Conservation (phyloP, 2,888 invertebrate species). For the Julus scandinavius region DNA sequence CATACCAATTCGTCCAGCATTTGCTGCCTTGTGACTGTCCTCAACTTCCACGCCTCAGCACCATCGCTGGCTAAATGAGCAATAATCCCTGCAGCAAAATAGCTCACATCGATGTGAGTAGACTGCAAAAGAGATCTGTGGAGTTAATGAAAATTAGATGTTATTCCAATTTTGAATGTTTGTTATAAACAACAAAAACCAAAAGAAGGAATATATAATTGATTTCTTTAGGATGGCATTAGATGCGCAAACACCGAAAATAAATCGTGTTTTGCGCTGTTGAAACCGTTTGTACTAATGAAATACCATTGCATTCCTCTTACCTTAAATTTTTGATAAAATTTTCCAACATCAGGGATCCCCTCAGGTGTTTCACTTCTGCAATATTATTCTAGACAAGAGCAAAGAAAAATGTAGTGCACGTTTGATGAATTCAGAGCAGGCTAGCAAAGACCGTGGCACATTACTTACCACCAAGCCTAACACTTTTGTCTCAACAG, state of each 20-base stretch:
- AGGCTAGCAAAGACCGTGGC: background rate
- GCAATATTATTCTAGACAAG: slow-evolving; percentile 75
- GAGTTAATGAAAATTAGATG: slow-evolving; percentile 59
- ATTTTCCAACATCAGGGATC: slow-evolving; percentile 70
- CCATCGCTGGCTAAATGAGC: slow-evolving; percentile 76
- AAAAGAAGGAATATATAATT: no score
- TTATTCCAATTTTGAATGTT: background rate
- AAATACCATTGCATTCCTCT: slow-evolving; percentile 55
- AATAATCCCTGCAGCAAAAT: slow-evolving; percentile 79
- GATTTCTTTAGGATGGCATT: no score
- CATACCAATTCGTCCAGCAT: slow-evolving; percentile 70
- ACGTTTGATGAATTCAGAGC: background rate
- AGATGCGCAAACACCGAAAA: no score
- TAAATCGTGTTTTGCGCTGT: background rate
- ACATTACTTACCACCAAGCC: slow-evolving; percentile 71
- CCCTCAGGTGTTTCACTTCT: slow-evolving; percentile 73
- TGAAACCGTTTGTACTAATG: slow-evolving; percentile 47
- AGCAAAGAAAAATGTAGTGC: background rate
- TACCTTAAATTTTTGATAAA: slow-evolving; percentile 71
- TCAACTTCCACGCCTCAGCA: slow-evolving; percentile 69
- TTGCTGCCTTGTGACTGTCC: slow-evolving; percentile 62
- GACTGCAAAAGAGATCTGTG: slow-evolving; percentile 69
- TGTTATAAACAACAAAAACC: no score
- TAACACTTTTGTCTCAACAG: slow-evolving; percentile 80
- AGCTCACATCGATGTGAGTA: slow-evolving; percentile 75